A percentile compares a stretch with the other conserved stretches of the same genome.
These are phyloP conservation scores for Drosophila biarmipes DNA, from an alignment of 1,140 invertebrate species.

Conservation along the genomic window DNA sequence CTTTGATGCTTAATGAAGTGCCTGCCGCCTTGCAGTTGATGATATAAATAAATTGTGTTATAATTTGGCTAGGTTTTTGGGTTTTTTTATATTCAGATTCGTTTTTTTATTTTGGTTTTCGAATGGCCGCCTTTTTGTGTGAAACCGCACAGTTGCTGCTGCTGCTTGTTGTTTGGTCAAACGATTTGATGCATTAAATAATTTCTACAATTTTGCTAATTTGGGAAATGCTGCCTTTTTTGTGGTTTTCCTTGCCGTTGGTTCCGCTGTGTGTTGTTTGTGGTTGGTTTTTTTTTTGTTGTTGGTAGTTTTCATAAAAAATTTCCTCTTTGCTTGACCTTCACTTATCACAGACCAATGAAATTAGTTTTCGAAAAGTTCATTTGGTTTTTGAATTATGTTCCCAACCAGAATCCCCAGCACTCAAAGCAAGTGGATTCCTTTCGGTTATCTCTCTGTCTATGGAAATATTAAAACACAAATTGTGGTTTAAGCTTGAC, in stretches of 20 bases:
- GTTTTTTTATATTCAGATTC: slow-evolving; percentile 40
- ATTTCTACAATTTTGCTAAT: slow-evolving; percentile 78
- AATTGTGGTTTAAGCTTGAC: not conserved
- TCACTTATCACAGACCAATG: slow-evolving; percentile 84
- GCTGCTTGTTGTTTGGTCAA: slow-evolving; percentile 53
- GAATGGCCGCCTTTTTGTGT: slow-evolving; percentile 49
- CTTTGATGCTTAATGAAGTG: slow-evolving; percentile 81
- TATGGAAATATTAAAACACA: not conserved
- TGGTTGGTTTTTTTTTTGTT: slow-evolving; percentile 53
- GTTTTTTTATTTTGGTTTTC: slow-evolving; percentile 23
- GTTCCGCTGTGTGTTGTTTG: slow-evolving; percentile 47
- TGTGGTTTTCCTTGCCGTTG: slow-evolving; percentile 60
- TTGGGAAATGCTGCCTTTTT: slow-evolving; percentile 66
- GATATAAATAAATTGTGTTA: slow-evolving; percentile 73
- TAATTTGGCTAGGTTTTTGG: slow-evolving; percentile 71
- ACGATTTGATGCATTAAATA: slow-evolving; percentile 77
- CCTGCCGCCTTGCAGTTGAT: slow-evolving; percentile 67
- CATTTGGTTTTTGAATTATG: slow-evolving; percentile 53
- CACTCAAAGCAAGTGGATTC: slow-evolving; percentile 23
- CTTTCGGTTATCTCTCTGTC: slow-evolving; percentile 1
- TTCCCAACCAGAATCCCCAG: slow-evolving; percentile 14
- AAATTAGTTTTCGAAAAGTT: slow-evolving; percentile 65
- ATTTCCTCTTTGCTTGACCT: slow-evolving; percentile 60
- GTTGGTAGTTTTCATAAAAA: slow-evolving; percentile 42
- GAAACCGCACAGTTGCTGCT: slow-evolving; percentile 49